Percentiles rank a stretch among this genome's conserved stretches.
These are phyloP conservation scores for Elgonia sp. DNA, from an alignment of 2,888 invertebrate species.

Conservation along the genomic window DNA sequence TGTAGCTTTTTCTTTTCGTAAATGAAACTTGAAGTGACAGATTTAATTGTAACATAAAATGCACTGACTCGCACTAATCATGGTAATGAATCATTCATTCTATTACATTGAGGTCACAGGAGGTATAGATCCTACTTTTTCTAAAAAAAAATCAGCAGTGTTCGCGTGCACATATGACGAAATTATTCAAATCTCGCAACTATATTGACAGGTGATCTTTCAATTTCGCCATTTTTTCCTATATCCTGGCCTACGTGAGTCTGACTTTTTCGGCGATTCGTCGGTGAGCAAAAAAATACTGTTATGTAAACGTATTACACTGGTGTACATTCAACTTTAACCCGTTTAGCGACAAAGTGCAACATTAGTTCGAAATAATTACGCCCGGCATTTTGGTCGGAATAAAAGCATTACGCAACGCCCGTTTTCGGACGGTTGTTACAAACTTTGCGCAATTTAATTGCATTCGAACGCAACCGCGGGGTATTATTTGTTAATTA, in stretches of 20 bases:
- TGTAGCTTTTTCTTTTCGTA: background rate
- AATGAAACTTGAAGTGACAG: slow-evolving; percentile 7
- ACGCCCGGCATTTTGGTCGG: slow-evolving; percentile 6
- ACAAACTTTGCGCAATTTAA: slow-evolving; percentile 39
- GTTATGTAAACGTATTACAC: slow-evolving; percentile 8
- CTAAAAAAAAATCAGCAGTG: slow-evolving; percentile 45
- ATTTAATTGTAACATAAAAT: slow-evolving; percentile 34
- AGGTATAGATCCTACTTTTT: slow-evolving; percentile 36
- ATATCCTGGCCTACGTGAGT: slow-evolving; percentile 9
- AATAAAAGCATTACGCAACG: slow-evolving; percentile 37
- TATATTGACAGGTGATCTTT: slow-evolving; percentile 49
- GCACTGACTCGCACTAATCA: slow-evolving; percentile 28
- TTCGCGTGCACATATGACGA: slow-evolving; percentile 45
- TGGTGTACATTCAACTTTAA: slow-evolving; percentile 6
- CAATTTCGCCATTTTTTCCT: slow-evolving; percentile 33
- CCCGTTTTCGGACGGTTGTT: slow-evolving; percentile 34
- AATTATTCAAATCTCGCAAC: slow-evolving; percentile 55
- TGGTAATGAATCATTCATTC: slow-evolving; percentile 40
- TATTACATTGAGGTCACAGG: slow-evolving; percentile 41
- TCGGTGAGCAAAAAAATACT: background rate
- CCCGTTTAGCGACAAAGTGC: slow-evolving; percentile 30
- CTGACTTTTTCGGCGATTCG: slow-evolving; percentile 11
- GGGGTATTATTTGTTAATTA: slow-evolving; percentile 34
- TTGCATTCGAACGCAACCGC: slow-evolving; percentile 11
- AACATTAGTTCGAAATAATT: slow-evolving; percentile 47